These are phyloP conservation scores for Ardeotis arabs DNA, from an alignment of 2,113 vertebrate species.

Conservation along the genomic window DNA sequence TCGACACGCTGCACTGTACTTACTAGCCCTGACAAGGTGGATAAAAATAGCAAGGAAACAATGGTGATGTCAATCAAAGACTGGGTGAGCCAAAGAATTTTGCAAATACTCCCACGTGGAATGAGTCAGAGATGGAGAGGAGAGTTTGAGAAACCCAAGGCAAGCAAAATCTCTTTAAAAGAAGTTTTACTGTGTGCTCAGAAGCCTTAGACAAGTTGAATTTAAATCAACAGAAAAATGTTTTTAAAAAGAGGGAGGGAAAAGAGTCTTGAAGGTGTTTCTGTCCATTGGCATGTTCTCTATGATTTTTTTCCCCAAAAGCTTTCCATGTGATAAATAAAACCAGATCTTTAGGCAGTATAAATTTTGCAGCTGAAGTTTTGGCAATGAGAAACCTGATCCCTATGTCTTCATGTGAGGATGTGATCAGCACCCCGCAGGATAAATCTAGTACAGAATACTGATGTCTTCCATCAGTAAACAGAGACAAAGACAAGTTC, in stretches of 20 bases:
- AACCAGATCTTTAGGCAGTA: not conserved
- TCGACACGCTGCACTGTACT: constrained; percentile 12
- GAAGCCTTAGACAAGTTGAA: constrained; percentile 1
- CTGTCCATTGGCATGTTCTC: not conserved
- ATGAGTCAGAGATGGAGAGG: constrained; percentile 48
- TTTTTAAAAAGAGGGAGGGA: rapidly evolving
- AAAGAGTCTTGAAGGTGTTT: not conserved
- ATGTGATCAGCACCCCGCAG: not conserved
- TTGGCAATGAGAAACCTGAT: not conserved
- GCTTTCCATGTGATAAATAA: not conserved
- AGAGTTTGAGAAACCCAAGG: constrained; percentile 52
- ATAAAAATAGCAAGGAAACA: constrained; percentile 62
- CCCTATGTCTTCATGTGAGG: not conserved
- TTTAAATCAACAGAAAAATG: not conserved
- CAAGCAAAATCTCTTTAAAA: constrained; percentile 55
- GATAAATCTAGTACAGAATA: not conserved
- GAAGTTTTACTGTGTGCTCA: constrained; percentile 20
- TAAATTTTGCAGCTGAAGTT: not conserved
- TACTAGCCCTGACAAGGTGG: constrained; percentile 39
- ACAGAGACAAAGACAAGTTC: not conserved
- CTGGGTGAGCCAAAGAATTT: constrained; percentile 26
- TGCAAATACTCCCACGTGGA: constrained; percentile 56
- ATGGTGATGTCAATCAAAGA: constrained; percentile 53
- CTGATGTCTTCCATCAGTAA: not conserved
- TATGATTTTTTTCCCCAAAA: not conserved